Percentiles rank a stretch among this genome's conserved stretches.
Conservation (phyloP, 2,797 vertebrate species). For the Pseudomugil tenellus region DNA sequence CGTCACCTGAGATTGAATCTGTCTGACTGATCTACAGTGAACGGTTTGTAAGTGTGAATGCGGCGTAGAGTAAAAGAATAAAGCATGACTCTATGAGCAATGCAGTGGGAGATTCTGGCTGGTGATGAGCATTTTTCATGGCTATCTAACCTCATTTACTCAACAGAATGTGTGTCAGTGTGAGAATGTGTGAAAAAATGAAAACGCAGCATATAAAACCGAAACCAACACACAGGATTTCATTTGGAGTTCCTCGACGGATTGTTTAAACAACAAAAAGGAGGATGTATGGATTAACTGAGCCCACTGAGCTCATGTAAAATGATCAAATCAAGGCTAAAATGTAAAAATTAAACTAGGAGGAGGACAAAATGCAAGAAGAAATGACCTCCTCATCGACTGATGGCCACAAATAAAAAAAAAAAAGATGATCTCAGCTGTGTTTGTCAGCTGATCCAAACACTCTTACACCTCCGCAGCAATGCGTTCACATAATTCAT, state of each 20-base stretch:
- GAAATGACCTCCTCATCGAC: conserved; percentile 10
- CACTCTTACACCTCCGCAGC: background rate
- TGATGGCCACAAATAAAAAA: conserved; percentile 11
- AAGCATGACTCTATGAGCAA: conserved; percentile 13
- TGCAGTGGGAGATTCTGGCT: background rate
- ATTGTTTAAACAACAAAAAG: background rate
- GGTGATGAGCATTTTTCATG: background rate
- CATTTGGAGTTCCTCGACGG: background rate
- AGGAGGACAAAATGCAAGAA: conserved; percentile 11
- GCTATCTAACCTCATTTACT: background rate
- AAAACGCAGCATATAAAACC: background rate
- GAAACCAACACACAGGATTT: background rate
- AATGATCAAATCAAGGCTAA: background rate
- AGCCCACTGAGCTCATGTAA: background rate
- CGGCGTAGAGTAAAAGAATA: conserved; percentile 11
- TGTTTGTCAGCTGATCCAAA: conserved; percentile 1
- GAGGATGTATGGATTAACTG: background rate
- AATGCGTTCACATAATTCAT: background rate
- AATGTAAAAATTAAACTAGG: no score
- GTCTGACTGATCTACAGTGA: conserved; percentile 28
- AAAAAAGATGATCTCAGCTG: background rate
- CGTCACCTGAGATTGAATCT: conserved; percentile 41
- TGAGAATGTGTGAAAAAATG: background rate
- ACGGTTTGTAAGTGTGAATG: conserved; percentile 20
- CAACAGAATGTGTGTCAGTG: background rate